Base-by-base conservation (phyloP, 2,797 vertebrate species). In the Taeniopygia guttata region DNA sequence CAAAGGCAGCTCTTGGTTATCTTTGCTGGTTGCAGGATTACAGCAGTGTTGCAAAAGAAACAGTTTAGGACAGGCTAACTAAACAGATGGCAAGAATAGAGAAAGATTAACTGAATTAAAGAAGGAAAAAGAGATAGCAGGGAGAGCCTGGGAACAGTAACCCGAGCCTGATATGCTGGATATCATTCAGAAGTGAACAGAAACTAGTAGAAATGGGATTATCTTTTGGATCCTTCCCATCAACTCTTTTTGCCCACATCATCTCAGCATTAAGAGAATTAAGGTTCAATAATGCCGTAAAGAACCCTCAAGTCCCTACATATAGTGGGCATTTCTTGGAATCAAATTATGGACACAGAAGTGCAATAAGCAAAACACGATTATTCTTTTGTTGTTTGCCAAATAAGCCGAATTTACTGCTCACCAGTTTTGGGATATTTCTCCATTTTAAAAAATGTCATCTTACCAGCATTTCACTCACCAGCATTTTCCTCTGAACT, bases 81-180 rank as follows among this genome's bases (percentile, higher is more conserved):
- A 87, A 90, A 91, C 38, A 92, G 49, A 84, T 38, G 34, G 70
- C 51, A 90, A 86, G 64, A 89, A 51, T 1, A 62, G 54, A 55
- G 59, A 88, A 86, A 93, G 74, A 89, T 85, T 68, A 81, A 73
- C 29, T 81, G 70, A 83, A 77, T 38, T n/a, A 67, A 46, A 92
- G 79, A 78, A 67, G 52, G 59, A 82, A 92, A 79, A 93, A 40
- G 52, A 87, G 77, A 69, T 59, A 82, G 5, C 40, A 76, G 21
- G 49, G 67, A 94, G 42, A 59, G 38, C 38, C 60, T 78, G 69
- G 51, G 46, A 91, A 88, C 26, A 78, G 80, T 76, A 93, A 83
- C 40, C 54, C 69, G 54, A 84, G 20, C 48, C 27, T 84, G 55
- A 40, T 8, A 43, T 76, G 21, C 34, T 90, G 59, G 45, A 21